phyloP scores from a whole-genome alignment of 2,888 invertebrate genomes.

The Phania funesta region DNA sequence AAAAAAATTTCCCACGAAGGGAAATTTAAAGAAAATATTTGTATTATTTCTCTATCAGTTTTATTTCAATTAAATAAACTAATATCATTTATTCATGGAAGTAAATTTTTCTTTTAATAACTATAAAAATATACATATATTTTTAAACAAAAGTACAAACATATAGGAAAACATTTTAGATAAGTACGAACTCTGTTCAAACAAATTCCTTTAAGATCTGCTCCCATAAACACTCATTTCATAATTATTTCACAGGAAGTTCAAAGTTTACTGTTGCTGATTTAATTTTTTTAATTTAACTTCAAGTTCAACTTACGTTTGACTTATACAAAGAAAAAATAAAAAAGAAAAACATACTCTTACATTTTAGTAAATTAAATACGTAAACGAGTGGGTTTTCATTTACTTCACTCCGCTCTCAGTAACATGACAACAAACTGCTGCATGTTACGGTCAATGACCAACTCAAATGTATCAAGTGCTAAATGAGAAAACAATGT shows the following conservation, averaged over 20 bases:
- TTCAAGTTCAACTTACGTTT: not conserved
- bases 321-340: conserved; percentile 10
- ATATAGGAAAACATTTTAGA: too few relatives aligned
- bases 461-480: conserved; percentile 35
- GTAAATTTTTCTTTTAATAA: too few relatives aligned
- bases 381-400: conserved; percentile 6
- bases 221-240: too few relatives aligned
- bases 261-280: not conserved
- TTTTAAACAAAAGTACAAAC: too few relatives aligned
- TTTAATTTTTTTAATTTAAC: not conserved
- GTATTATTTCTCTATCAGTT: too few relatives aligned
- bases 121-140: too few relatives aligned
- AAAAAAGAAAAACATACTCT: not conserved
- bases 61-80: too few relatives aligned
- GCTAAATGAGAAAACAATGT: conserved; percentile 24
- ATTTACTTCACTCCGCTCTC: not conserved
- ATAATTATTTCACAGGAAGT: not conserved
- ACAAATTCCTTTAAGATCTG: not conserved
- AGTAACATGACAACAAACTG: not conserved
- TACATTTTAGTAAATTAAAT: not conserved
- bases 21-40: too few relatives aligned
- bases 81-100: too few relatives aligned
- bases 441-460: conserved; percentile 49
- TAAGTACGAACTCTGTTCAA: not conserved
- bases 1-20: too few relatives aligned